Base-by-base conservation (phyloP, 1,140 invertebrate genomes). In the Archegozetes longisetosus region DNA sequence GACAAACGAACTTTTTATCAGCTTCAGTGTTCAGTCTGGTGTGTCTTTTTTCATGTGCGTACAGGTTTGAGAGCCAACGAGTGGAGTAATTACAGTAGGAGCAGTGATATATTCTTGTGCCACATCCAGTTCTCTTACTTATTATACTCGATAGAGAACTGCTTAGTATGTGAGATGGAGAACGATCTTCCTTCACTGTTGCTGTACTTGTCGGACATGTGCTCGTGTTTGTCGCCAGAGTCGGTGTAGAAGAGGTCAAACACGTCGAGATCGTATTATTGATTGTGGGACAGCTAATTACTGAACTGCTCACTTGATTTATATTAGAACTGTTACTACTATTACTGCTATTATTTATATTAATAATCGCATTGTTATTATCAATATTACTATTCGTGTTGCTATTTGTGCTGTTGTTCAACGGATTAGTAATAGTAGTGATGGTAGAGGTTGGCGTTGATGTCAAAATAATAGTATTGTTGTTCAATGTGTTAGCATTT, bases 11-110 rank as follows among this genome's bases (percentile, higher is more conserved):
- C 55, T 62, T 64, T 48, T 66, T 67, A n/a, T 49, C 13, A 22
- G 23, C 25, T 24, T 64, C 63, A 28, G 56, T 62, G 58, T 56
- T 66, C 27, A 70, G 47, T 32, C 78, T 77, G 1, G 75, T 74
- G 69, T 90, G 86, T 17, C 85, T 84, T 64, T 85, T 80, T 68
- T 94, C 89, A 75, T 94, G 89, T 25, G 89, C 82, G 70, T 89
- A 89, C 58, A 93, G 76, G 68, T 91, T 87, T 25, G 88, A 86
- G 58, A 92, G 76, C 66, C 89, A 83, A 56, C 84, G 80, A 20
- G 88, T 91, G n/a, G 84, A 82, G 70, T 90, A 93, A 48, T 84
- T 81, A 67, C 90, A 94, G 66, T 85, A 82, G 0, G 84, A 84
- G 72, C 90, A 93, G 51, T 85, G 83, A 71, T 91, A 93, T 26